Conservation (phyloP, 2,113 vertebrate species). For the Pachycephala philippinensis region DNA sequence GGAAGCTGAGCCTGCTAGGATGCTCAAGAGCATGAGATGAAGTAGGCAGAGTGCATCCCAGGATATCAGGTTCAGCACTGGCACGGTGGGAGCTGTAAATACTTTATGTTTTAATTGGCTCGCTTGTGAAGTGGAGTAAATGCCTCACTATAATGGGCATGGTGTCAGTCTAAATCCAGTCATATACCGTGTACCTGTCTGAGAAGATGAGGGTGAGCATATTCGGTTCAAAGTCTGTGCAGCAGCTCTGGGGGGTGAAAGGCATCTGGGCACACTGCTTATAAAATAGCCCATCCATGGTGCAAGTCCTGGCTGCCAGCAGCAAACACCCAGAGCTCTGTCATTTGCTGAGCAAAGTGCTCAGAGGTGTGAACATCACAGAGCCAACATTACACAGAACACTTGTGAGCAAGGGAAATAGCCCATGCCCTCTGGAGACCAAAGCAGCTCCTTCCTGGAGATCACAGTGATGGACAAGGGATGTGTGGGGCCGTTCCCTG, state of each 20-base stretch:
- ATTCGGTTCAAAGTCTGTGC: background rate
- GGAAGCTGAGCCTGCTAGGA: background rate
- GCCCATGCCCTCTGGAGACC: background rate
- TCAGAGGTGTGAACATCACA: background rate
- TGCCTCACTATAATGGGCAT: background rate
- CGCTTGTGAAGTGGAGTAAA: background rate
- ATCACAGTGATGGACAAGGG: background rate
- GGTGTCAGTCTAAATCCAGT: background rate
- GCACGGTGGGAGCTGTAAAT: background rate
- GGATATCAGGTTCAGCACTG: background rate
- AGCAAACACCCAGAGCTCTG: background rate
- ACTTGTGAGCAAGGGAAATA: background rate
- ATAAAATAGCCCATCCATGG: background rate
- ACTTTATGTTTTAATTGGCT: background rate
- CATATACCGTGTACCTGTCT: rapidly evolving
- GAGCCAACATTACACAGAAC: background rate
- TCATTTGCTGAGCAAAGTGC: background rate
- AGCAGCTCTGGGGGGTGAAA: background rate
- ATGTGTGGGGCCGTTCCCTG: background rate
- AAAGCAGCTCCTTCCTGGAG: background rate
- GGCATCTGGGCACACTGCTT: background rate
- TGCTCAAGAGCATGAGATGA: background rate
- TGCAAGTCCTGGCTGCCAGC: background rate
- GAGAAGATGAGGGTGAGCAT: background rate
- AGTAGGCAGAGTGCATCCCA: background rate